A percentile compares a stretch with the other conserved stretches of the same genome.
phyloP scores from a whole-genome alignment of 35 echinoderm and acorn worm genomes.

The Apostichopus parvimensis region DNA sequence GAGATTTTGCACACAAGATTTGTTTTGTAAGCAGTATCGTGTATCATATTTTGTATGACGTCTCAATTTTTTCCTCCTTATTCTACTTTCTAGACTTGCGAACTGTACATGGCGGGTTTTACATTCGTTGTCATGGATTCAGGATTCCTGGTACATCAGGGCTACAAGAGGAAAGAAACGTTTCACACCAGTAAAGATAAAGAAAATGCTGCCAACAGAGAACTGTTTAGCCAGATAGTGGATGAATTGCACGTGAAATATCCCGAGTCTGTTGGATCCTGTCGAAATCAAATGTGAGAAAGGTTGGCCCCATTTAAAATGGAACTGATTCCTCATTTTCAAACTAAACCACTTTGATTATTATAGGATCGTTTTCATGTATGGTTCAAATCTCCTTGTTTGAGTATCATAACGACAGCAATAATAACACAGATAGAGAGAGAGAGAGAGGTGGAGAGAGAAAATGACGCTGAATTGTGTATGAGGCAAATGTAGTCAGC shows the following conservation, averaged over 20 bases:
- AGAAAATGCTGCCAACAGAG: conserved; percentile 78
- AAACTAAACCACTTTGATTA: too few species aligned
- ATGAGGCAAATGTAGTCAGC: too few species aligned
- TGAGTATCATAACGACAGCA: too few species aligned
- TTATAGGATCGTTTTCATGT: too few species aligned
- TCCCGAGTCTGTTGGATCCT: conserved; percentile 53
- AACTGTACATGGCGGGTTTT: conserved; percentile 84
- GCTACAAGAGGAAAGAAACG: conserved; percentile 75
- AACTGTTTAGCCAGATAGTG: conserved; percentile 69
- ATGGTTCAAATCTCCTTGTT: too few species aligned
- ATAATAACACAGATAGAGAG: too few species aligned
- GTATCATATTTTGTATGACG: background rate
- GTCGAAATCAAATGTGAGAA: background rate
- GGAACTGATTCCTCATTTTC: too few species aligned
- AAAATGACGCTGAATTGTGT: too few species aligned
- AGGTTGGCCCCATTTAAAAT: background rate
- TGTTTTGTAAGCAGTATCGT: background rate
- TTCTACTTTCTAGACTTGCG: conserved; percentile 77
- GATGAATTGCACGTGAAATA: conserved; percentile 80
- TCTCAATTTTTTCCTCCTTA: background rate
- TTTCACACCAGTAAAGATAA: conserved; percentile 84
- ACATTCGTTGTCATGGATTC: conserved; percentile 87
- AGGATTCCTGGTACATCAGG: conserved; percentile 87
- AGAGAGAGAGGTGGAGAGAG: too few species aligned
- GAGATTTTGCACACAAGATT: background rate